Percentiles rank a stretch among this genome's conserved stretches.
phyloP scores from a whole-genome alignment of 2,888 invertebrate species.

The Dolichomitus sp. region DNA sequence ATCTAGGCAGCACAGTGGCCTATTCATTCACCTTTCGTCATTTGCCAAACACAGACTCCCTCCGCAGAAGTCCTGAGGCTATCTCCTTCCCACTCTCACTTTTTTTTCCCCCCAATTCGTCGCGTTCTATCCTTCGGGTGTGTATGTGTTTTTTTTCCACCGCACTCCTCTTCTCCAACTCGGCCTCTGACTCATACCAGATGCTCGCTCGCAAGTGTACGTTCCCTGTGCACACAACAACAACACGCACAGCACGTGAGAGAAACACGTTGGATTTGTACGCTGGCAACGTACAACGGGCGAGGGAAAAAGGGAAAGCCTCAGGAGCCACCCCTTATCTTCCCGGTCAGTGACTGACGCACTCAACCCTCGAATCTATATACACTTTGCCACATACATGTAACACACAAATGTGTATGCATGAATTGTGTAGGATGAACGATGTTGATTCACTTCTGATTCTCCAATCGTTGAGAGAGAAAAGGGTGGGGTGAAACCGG shows the following conservation, averaged over 20 bases:
- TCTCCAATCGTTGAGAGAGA: conserved; percentile 16
- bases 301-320: conserved; percentile 58
- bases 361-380: conserved; percentile 25
- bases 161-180: conserved; percentile 55
- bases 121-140: conserved; percentile 44
- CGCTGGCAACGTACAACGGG: conserved; percentile 28
- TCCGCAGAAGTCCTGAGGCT: conserved; percentile 15
- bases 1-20: conserved; percentile 12
- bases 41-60: conserved; percentile 43
- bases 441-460: conserved; percentile 61
- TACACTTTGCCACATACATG: neutral
- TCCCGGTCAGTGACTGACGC: conserved; percentile 28
- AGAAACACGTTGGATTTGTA: conserved; percentile 25
- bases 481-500: neutral
- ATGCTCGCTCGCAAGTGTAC: conserved; percentile 71
- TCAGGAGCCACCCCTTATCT: conserved; percentile 49
- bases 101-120: conserved; percentile 12
- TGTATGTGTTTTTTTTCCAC: conserved; percentile 54
- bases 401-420: conserved; percentile 10
- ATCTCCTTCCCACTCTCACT: conserved; percentile 27
- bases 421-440: conserved; percentile 36
- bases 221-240: conserved; percentile 41
- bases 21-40: conserved; percentile 47
- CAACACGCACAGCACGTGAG: conserved; percentile 46
- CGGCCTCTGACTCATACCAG: conserved; percentile 76